Conservation (phyloP, 2,888 invertebrate species). For the Clitarchus hookeri region DNA sequence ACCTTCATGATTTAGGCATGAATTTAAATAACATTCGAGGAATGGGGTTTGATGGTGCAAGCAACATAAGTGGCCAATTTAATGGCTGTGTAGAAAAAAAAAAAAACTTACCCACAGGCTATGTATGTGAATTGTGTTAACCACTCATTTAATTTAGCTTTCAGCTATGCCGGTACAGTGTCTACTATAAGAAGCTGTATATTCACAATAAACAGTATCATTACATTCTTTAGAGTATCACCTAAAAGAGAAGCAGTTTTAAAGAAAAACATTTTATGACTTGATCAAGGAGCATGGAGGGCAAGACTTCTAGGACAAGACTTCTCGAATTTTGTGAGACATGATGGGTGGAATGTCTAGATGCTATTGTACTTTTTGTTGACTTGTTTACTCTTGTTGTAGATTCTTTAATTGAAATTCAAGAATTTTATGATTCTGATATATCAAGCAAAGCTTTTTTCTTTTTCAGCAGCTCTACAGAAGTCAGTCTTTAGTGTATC, state of each 20-base stretch:
- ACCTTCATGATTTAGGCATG: constrained; percentile 15
- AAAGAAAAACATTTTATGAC: too few species aligned
- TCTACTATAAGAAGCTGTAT: background rate
- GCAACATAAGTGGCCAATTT: background rate
- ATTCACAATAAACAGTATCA: constrained; percentile 16
- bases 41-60: constrained; percentile 17
- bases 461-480: background rate
- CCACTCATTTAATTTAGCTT: too few species aligned
- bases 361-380: too few species aligned
- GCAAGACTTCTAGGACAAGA: too few species aligned
- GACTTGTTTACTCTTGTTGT: background rate
- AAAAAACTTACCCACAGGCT: background rate
- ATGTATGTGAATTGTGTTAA: background rate
- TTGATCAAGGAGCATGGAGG: background rate
- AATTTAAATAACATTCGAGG: too few species aligned
- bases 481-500: too few species aligned
- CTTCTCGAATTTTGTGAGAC: background rate
- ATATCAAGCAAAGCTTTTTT: background rate
- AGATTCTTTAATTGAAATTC: background rate
- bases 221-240: background rate
- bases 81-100: constrained; percentile 3
- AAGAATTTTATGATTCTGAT: background rate
- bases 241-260: constrained; percentile 5
- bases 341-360: background rate
- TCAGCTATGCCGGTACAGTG: background rate